Base-by-base conservation (phyloP, 2,888 invertebrate genomes). In the Chrysina gloriosa region DNA sequence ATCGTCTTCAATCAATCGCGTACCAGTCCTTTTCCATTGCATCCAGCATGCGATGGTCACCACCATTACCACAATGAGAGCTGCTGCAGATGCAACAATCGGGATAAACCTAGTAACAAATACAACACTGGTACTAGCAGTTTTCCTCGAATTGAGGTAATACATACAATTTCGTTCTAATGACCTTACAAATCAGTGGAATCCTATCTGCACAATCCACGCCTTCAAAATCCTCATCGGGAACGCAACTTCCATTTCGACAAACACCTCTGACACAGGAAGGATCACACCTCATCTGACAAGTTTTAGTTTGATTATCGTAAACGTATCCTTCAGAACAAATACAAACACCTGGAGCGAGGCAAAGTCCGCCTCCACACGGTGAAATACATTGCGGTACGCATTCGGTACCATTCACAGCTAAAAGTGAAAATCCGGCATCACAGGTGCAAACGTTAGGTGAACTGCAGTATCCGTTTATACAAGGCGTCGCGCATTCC, bases 381-480 rank as follows among this genome's bases (percentile, higher is more conserved):
- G 48, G 3, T 21, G 7, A 9, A 9, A 9, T 6, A 56, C 74
- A 73, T 39, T 63, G 25, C 31, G 73, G 69, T 11, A 54, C 52
- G 52, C 74, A 74, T 4, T 29, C 16, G 9, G 67, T 27, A 50
- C 16, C 39, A 52, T 64, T n/a, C 14, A 34, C 65, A 5, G 36
- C 31, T 25, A 63, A 39, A 36, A 39, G n/a, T 48, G 14, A 11
- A n/a, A 68, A 70, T 23, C 71, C 70, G 4, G 23, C 23, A 11
- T 66, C 34, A 29, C 70, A 70, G 3, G 56, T 23, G 7, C 71
- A 81, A 1, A 54, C 65, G 58, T 78, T 74, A 3, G 80, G 80
- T 1, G 74, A 75, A 16, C 68, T 65, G 27, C 77, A 77, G 14
- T 25, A 50, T 9, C 76, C 75, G 67, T 74, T 71, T 2, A 67